A percentile compares a stretch with the other conserved stretches of the same genome.
These are phyloP conservation scores for Allacma fusca DNA, from an alignment of 2,888 invertebrate species.

Conservation along the genomic window DNA sequence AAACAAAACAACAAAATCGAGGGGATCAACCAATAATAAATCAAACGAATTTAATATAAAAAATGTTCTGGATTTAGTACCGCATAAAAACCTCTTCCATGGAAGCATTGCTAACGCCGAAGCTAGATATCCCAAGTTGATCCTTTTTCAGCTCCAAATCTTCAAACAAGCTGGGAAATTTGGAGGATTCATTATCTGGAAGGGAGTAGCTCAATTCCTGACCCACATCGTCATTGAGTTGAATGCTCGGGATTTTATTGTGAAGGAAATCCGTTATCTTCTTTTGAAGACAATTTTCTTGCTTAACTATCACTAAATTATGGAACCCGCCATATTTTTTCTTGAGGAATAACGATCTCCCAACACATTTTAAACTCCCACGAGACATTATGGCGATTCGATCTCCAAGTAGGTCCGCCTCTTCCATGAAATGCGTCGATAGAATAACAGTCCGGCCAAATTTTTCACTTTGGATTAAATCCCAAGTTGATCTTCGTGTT, in stretches of 20 bases:
- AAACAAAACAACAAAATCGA: too few species aligned
- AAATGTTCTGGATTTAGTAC: background rate
- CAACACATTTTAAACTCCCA: conserved; percentile 78
- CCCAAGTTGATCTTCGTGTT: conserved; percentile 66
- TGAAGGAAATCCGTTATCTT: conserved; percentile 71
- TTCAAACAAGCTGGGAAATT: conserved; percentile 74
- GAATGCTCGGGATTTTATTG: conserved; percentile 72
- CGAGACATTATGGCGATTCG: conserved; percentile 79
- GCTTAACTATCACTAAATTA: conserved; percentile 76
- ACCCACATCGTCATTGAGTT: conserved; percentile 76
- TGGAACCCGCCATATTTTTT: conserved; percentile 75
- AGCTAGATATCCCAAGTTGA: conserved; percentile 75
- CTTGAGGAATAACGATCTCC: conserved; percentile 84
- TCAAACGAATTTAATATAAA: background rate
- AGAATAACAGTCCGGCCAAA: conserved; percentile 82
- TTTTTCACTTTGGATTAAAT: conserved; percentile 66
- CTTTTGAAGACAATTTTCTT: conserved; percentile 64
- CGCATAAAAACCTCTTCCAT: conserved; percentile 86
- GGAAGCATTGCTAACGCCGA: conserved; percentile 85
- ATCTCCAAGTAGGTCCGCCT: conserved; percentile 81
- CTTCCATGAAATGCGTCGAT: conserved; percentile 92
- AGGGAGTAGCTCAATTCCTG: conserved; percentile 78
- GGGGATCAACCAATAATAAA: too few species aligned
- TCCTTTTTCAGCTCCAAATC: conserved; percentile 72
- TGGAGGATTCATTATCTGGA: conserved; percentile 70